Evolutionary conservation across 1,140 invertebrate species (phyloP), one percentile per base, ranked within the genome.

Genomic region (Drosophila kikkawai): DNA sequence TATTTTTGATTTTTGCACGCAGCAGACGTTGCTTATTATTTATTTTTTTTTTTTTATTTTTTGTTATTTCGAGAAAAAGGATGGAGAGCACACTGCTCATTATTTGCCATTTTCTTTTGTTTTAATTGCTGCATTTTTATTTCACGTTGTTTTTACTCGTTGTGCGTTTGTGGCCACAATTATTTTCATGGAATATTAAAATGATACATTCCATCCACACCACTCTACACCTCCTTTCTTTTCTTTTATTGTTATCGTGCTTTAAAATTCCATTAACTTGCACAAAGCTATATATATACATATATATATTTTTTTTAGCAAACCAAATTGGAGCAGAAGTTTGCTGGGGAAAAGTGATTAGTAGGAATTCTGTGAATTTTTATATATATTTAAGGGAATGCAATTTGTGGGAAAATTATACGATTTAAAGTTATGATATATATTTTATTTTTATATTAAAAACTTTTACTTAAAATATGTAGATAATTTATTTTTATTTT

Each of bases 1-100:
- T 61, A 79, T 75, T 57, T 65, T 71, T 73, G 69, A 73, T 73
- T 71, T 73, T 50, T 73, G 67, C 69, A 75, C 71, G 71, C 69
- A 75, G 47, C 50, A 45, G 53, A 55, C 53, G 8, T 65, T 65
- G 34, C 51, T 53, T 19, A 13, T 45, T 41, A 7, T 6, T 17
- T 53, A 3, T n/a, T 51, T 22, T 26, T n/a, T 45, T n/a, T 51
- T 22, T 26, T n/a, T 45, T 45, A 13, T 42, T 15, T 29, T 42
- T 58, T 41, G 50, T 13, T 39, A 32, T 55, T 71, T 74, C 32
- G 57, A 34, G 34, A 22, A 39, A 26, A 55, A 55, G 53, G 36
- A 55, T 45, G 45, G 60, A 36, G 29, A 64, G 66, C 68, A 47
- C 47, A 34, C 50, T 17, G 29, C 53, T 73, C 67, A 73, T 71